Evolutionary conservation across 2,888 invertebrate genomes (phyloP).

Genomic region (Chrysina gloriosa): DNA sequence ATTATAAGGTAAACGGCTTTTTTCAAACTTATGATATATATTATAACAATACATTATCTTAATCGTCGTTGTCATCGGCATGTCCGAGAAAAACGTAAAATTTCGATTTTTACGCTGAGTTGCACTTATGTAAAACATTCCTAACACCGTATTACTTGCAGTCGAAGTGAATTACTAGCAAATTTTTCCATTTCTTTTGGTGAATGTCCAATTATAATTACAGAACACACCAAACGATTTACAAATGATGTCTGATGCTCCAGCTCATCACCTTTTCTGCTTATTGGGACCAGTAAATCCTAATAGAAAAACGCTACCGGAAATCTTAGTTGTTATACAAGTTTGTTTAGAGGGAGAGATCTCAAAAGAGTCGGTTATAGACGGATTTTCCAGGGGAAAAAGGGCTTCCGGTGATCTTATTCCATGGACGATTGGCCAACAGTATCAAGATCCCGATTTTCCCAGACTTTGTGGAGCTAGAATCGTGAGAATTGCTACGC

Average conservation of each 20-base stretch:
- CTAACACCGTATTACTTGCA: too few species aligned
- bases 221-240: conserved; percentile 98
- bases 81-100: too few species aligned
- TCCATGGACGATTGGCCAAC: conserved; percentile 98
- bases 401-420: conserved; percentile 96
- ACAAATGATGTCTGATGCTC: conserved; percentile 98
- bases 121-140: too few species aligned
- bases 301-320: conserved; percentile 80
- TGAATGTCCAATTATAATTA: too few species aligned
- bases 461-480: conserved; percentile 90
- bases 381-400: conserved; percentile 86
- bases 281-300: conserved; percentile 87
- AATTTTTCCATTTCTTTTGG: too few species aligned
- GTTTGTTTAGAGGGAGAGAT: conserved; percentile 82
- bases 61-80: too few species aligned
- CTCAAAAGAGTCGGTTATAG: conserved; percentile 77
- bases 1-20: conserved; percentile 84
- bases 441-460: conserved; percentile 94
- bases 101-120: too few species aligned
- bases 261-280: conserved; percentile 97
- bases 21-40: background rate
- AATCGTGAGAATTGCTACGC: conserved; percentile 96
- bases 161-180: too few species aligned
- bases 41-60: too few species aligned
- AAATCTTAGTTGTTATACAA: conserved; percentile 94